A percentile compares a stretch with the other conserved stretches of the same genome.
Conservation (phyloP, 2,113 vertebrate species). For the Melanocharis versteri region DNA sequence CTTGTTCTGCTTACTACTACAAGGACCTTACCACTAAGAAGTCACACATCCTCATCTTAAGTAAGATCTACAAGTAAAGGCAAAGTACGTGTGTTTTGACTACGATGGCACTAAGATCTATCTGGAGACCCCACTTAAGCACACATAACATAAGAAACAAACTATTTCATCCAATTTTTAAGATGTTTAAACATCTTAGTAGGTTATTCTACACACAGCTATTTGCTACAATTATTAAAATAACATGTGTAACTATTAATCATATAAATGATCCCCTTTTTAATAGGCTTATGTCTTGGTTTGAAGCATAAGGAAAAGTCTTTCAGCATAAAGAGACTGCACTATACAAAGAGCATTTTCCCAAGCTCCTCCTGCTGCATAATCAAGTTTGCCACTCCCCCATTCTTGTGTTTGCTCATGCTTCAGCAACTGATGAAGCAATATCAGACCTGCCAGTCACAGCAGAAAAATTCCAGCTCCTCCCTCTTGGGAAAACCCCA, state of each 20-base stretch:
- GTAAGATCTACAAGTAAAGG: background rate
- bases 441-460: background rate
- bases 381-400: background rate
- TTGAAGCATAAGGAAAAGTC: background rate
- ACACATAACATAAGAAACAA: accelerated
- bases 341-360: background rate
- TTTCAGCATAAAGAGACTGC: background rate
- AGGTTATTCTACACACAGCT: background rate
- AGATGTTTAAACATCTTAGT: background rate
- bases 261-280: background rate
- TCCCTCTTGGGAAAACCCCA: background rate
- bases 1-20: background rate
- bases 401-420: background rate
- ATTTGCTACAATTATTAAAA: background rate
- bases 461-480: background rate
- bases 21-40: background rate
- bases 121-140: background rate
- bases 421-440: constrained; percentile 7
- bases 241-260: background rate
- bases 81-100: background rate
- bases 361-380: background rate
- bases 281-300: background rate
- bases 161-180: background rate
- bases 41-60: background rate
- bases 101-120: background rate